These are phyloP conservation scores for Melanotaenia parkinsoni DNA, from an alignment of 2,797 vertebrate genomes.

Conservation along the genomic window DNA sequence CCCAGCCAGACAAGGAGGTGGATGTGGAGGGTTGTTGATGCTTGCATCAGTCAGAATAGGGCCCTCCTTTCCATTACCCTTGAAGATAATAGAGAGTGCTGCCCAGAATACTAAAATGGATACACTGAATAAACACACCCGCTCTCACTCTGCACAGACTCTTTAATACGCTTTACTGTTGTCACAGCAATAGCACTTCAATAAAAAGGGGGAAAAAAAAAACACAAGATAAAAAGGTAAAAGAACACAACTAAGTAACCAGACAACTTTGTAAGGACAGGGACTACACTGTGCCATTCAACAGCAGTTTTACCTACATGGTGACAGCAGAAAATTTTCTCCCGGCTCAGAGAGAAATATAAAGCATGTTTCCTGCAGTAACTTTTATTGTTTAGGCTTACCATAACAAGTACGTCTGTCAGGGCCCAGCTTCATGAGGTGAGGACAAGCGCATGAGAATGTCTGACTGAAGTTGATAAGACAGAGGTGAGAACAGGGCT, in stretches of 20 bases:
- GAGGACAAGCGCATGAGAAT: conserved; percentile 92
- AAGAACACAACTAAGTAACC: conserved; percentile 8
- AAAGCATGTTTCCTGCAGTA: background rate
- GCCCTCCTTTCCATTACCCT: conserved; percentile 72
- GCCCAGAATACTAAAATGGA: conserved; percentile 75
- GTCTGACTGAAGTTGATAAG: conserved; percentile 96
- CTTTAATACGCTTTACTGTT: conserved; percentile 47
- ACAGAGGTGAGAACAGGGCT: conserved; percentile 94
- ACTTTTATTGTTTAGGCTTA: conserved; percentile 61
- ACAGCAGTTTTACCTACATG: conserved; percentile 34
- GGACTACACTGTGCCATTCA: conserved; percentile 14
- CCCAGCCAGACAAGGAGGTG: conserved; percentile 43
- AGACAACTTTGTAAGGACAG: conserved; percentile 23
- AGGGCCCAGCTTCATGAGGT: conserved; percentile 92
- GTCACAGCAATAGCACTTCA: conserved; percentile 49
- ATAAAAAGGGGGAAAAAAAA: conserved; percentile 21
- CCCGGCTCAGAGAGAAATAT: conserved; percentile 22
- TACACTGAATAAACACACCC: conserved; percentile 49
- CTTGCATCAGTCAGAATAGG: conserved; percentile 63
- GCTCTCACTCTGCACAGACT: conserved; percentile 44
- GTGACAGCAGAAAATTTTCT: too few species aligned
- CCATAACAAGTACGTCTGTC: conserved; percentile 92
- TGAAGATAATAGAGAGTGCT: conserved; percentile 72
- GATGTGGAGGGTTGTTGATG: conserved; percentile 51
- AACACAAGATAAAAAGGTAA: conserved; percentile 10